phyloP scores from a whole-genome alignment of 2,888 invertebrate species.

The Elmis aenea region DNA sequence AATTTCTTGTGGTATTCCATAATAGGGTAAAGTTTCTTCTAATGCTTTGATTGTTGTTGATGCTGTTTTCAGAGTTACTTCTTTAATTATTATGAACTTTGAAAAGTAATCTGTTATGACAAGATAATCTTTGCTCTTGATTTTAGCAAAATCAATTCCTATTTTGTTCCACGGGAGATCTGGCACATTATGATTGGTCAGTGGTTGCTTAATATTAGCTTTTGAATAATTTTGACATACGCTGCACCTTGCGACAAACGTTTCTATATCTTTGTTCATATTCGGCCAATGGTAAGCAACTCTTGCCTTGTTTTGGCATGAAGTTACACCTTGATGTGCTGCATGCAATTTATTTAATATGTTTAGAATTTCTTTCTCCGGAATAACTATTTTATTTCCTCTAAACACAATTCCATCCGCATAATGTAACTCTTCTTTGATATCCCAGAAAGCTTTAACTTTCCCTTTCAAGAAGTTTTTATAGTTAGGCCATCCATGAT shows the following conservation, averaged over 20 bases:
- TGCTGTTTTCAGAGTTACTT: constrained; percentile 16
- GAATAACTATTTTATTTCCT: too few relatives aligned
- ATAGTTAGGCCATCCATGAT: background rate
- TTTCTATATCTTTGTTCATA: constrained; percentile 25
- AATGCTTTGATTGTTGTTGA: constrained; percentile 13
- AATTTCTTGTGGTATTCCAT: constrained; percentile 21
- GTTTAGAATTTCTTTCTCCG: too few relatives aligned
- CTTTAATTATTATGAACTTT: constrained; percentile 27
- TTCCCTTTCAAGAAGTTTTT: constrained; percentile 4
- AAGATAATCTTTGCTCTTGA: constrained; percentile 14
- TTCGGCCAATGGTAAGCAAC: too few relatives aligned
- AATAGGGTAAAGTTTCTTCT: constrained; percentile 22
- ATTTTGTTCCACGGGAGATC: constrained; percentile 22
- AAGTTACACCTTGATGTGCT: too few relatives aligned
- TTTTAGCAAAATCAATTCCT: constrained; percentile 16
- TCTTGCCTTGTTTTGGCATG: too few relatives aligned
- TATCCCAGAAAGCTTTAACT: constrained; percentile 18
- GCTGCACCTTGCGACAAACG: constrained; percentile 10
- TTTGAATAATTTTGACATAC: constrained; percentile 9
- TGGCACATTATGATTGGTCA: constrained; percentile 20
- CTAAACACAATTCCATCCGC: too few relatives aligned
- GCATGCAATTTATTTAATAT: too few relatives aligned
- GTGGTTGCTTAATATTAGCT: constrained; percentile 10
- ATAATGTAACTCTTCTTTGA: constrained; percentile 26
- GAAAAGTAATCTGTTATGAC: constrained; percentile 27